Evolutionary conservation across 2,888 invertebrate species (phyloP).

Genomic region (Athalia rosae): DNA sequence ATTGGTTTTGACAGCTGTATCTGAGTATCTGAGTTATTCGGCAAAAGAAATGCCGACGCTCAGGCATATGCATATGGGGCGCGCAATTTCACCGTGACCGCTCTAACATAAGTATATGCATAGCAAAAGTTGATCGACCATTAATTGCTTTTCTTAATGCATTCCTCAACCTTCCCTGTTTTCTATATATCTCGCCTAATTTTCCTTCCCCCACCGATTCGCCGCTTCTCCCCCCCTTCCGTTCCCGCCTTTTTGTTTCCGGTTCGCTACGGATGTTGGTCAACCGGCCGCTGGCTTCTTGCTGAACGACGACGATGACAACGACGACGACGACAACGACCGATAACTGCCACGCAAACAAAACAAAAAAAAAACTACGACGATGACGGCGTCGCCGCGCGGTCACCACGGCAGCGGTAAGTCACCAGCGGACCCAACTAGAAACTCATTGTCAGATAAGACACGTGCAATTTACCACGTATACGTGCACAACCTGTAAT

Average conservation of each 20-base stretch:
- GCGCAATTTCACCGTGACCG: too few relatives aligned
- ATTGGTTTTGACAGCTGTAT: too few relatives aligned
- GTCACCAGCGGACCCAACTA: constrained; percentile 39
- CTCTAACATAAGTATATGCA: too few relatives aligned
- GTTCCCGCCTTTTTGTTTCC: constrained; percentile 60
- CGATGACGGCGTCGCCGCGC: constrained; percentile 52
- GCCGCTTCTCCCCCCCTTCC: constrained; percentile 51
- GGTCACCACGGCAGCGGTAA: constrained; percentile 50
- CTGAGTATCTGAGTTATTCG: too few relatives aligned
- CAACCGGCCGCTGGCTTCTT: constrained; percentile 53
- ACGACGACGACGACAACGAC: constrained; percentile 46
- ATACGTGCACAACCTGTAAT: neutral
- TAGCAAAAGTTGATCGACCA: too few relatives aligned
- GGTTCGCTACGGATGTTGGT: constrained; percentile 63
- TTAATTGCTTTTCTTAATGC: neutral
- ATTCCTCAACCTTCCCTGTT: neutral
- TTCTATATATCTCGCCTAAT: constrained; percentile 9
- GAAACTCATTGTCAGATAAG: neutral
- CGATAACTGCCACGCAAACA: constrained; percentile 45
- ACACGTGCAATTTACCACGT: neutral
- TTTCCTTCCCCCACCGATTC: constrained; percentile 47
- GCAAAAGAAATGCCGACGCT: too few relatives aligned
- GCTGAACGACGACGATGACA: constrained; percentile 49
- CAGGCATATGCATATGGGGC: too few relatives aligned
- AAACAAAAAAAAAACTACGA: constrained; percentile 8